Base-by-base conservation (phyloP, 2,113 vertebrate genomes). In the Sapajus apella region DNA sequence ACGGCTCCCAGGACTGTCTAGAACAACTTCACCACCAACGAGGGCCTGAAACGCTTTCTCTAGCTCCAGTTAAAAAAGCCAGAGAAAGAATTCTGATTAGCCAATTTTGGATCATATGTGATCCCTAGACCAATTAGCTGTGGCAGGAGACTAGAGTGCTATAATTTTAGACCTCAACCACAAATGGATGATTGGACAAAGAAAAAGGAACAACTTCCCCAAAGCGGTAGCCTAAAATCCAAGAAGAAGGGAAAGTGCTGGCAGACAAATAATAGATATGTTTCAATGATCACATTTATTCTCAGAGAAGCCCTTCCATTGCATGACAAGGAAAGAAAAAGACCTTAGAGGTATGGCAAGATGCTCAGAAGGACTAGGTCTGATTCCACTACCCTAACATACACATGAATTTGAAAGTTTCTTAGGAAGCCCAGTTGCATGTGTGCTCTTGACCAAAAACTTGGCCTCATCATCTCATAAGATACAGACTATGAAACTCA, bases 301-400 rank as follows among this genome's bases (percentile, higher is more conserved):
- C 45, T 70, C 66, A 30, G 37, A 94, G 91, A 95, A 96, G 37
- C 20, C 37, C 50, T 83, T 68, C 84, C 37, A 23, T 47, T 91
- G 50, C 27, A 45, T 58, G 27, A n/a, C 32, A 55, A 27, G 52
- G 43, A 81, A 85, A 82, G 55, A 45, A 64, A 96, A 93, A 76
- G 3, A 88, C 47, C 76, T 82, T 90, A 50, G 82, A 94, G 8
- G 27, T 91, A 75, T 35, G 32, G 18, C 12, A 2, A 21, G 9
- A 32, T 21, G 10, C 14, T 85, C 45, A 66, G 76, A 76, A 23
- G n/a, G 32, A 50, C 16, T n/a, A 82, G 45, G 37, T 35, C 85
- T 85, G 23, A 93, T 68, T 88, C 50, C 27, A 47, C 58, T 18
- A 6, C 6, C 45, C 66, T 79, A 75, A 86, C 18, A 13, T 86